Evolutionary conservation across 2,888 invertebrate genomes (phyloP).

Genomic region (Congeria kusceri): DNA sequence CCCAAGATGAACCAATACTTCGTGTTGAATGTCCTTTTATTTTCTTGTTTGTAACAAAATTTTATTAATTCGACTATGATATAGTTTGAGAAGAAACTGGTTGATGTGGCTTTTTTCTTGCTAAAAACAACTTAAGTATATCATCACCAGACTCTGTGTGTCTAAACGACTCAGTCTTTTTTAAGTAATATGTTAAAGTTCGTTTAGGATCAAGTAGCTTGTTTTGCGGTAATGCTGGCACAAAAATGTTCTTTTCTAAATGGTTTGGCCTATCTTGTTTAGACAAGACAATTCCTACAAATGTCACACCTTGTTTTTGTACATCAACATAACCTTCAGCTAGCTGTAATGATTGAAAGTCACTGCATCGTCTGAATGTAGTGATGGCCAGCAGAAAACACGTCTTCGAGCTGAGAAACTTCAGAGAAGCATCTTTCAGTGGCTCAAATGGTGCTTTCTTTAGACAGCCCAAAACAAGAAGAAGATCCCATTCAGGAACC

Average conservation of each 20-base stretch:
- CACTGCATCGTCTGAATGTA: slow-evolving; percentile 44
- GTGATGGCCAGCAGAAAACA: slow-evolving; percentile 35
- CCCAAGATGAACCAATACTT: slow-evolving; percentile 25
- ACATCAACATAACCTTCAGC: slow-evolving; percentile 31
- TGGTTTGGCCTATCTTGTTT: slow-evolving; percentile 45
- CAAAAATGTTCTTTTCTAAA: slow-evolving; percentile 28
- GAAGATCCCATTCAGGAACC: slow-evolving; percentile 50
- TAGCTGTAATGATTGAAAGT: slow-evolving; percentile 25
- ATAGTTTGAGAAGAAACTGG: slow-evolving; percentile 18
- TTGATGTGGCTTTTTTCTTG: slow-evolving; percentile 14
- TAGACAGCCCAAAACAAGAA: slow-evolving; percentile 29
- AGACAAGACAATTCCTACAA: slow-evolving; percentile 31
- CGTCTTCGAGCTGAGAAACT: slow-evolving; percentile 22
- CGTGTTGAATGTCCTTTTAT: slow-evolving; percentile 38
- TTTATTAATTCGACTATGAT: slow-evolving; percentile 17
- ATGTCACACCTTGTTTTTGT: slow-evolving; percentile 38
- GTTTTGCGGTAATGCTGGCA: slow-evolving; percentile 24
- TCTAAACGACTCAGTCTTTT: slow-evolving; percentile 36
- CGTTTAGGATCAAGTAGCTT: slow-evolving; percentile 39
- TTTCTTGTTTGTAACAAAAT: slow-evolving; percentile 3
- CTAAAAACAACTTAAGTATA: slow-evolving; percentile 12
- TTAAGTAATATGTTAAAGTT: slow-evolving; percentile 26
- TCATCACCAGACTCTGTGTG: background rate
- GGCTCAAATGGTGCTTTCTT: slow-evolving; percentile 44
- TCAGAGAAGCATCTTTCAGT: slow-evolving; percentile 12